These are phyloP conservation scores for Axis porcinus DNA, from an alignment of 2,113 vertebrate species.

Conservation along the genomic window DNA sequence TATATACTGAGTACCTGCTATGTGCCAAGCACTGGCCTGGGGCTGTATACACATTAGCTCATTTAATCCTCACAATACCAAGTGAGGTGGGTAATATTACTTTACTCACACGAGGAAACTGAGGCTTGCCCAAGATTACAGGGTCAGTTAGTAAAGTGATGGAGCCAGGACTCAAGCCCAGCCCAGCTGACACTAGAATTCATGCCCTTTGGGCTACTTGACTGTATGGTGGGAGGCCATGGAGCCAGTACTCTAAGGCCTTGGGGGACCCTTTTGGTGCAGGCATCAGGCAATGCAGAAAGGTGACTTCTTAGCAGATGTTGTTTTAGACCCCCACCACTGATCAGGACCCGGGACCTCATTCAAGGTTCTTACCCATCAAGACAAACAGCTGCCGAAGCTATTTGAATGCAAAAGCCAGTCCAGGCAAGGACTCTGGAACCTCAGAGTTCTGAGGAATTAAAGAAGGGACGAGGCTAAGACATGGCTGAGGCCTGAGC, in stretches of 20 bases:
- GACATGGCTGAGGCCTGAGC: not conserved
- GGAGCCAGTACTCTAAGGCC: not conserved
- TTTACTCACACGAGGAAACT: not conserved
- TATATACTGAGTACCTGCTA: not conserved
- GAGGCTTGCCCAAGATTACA: not conserved
- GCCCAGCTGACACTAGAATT: not conserved
- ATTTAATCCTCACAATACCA: not conserved
- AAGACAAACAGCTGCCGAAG: not conserved
- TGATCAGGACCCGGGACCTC: not conserved
- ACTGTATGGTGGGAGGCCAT: fast-evolving
- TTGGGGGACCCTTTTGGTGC: not conserved
- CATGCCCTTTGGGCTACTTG: fast-evolving
- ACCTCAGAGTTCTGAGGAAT: not conserved
- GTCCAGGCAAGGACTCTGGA: not conserved
- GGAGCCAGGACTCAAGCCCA: not conserved
- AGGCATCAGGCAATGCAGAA: fast-evolving
- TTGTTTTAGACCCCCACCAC: not conserved
- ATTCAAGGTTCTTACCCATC: not conserved
- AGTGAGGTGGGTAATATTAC: not conserved
- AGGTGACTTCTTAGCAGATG: not conserved
- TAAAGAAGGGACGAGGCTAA: not conserved
- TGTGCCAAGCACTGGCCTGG: not conserved
- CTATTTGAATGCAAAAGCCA: not conserved
- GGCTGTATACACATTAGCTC: not conserved
- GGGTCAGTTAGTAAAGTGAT: not conserved